These are phyloP conservation scores for Pandemis cinnamomeana DNA, from an alignment of 2,888 invertebrate species.

Conservation along the genomic window DNA sequence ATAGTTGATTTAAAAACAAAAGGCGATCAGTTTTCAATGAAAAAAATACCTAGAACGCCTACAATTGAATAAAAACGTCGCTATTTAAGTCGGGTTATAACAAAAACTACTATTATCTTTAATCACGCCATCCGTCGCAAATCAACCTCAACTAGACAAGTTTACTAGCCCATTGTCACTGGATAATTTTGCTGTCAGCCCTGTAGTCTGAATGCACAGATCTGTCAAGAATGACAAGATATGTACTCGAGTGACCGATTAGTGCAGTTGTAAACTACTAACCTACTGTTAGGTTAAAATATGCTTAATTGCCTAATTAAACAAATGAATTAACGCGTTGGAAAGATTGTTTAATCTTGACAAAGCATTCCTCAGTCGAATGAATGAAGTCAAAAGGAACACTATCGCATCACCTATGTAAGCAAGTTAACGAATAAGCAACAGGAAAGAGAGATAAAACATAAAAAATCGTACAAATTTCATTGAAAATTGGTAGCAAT, in stretches of 20 bases:
- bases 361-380: too few species aligned
- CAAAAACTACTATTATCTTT: conserved; percentile 13
- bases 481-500: too few species aligned
- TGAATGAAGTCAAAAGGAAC: too few species aligned
- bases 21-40: neutral
- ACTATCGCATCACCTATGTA: too few species aligned
- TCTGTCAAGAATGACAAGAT: neutral
- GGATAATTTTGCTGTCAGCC: neutral
- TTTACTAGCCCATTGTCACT: conserved; percentile 25
- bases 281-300: neutral
- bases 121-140: conserved; percentile 32
- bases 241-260: neutral
- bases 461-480: too few species aligned
- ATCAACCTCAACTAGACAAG: conserved; percentile 23
- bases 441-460: too few species aligned
- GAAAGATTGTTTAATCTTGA: too few species aligned
- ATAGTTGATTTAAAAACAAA: neutral
- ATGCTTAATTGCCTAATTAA: too few species aligned
- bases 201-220: neutral
- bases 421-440: too few species aligned
- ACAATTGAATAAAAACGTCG: conserved; percentile 8
- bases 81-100: conserved; percentile 21
- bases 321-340: neutral
- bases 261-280: neutral
- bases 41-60: neutral